Evolutionary conservation across 1,140 invertebrate species (phyloP).

Genomic region (Papilio aristodemus): DNA sequence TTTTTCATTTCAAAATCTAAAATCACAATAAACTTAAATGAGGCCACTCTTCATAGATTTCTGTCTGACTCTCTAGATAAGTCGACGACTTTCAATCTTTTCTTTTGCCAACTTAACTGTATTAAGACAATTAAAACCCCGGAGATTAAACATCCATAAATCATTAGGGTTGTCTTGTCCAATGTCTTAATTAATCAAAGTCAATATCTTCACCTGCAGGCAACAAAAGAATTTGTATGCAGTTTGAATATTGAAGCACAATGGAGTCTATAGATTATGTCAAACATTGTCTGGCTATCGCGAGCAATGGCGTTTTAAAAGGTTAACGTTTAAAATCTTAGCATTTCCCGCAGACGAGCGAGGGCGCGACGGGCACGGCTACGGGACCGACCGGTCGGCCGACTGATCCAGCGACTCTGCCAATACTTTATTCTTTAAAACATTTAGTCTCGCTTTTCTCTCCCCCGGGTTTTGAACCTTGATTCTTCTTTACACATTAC

Average conservation of each 20-base stretch:
- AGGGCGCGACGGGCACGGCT: neutral
- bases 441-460: conserved; percentile 30
- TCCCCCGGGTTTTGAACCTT: conserved; percentile 31
- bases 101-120: neutral
- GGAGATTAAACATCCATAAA: conserved; percentile 3
- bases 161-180: neutral
- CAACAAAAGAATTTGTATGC: conserved; percentile 8
- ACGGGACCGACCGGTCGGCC: neutral
- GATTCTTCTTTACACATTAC: conserved; percentile 34
- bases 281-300: conserved; percentile 24
- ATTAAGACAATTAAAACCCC: neutral
- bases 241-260: neutral
- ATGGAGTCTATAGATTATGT: conserved; percentile 2
- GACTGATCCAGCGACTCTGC: neutral
- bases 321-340: conserved; percentile 32
- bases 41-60: neutral
- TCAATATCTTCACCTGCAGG: neutral
- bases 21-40: no score
- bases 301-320: conserved; percentile 8
- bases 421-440: conserved; percentile 29
- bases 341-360: conserved; percentile 9
- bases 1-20: no score
- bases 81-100: neutral
- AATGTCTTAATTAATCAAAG: conserved; percentile 10
- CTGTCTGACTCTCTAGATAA: neutral